Evolutionary conservation across 2,113 vertebrate species (phyloP), one percentile per base, ranked within the genome.

Genomic region (Leucosticte australis): DNA sequence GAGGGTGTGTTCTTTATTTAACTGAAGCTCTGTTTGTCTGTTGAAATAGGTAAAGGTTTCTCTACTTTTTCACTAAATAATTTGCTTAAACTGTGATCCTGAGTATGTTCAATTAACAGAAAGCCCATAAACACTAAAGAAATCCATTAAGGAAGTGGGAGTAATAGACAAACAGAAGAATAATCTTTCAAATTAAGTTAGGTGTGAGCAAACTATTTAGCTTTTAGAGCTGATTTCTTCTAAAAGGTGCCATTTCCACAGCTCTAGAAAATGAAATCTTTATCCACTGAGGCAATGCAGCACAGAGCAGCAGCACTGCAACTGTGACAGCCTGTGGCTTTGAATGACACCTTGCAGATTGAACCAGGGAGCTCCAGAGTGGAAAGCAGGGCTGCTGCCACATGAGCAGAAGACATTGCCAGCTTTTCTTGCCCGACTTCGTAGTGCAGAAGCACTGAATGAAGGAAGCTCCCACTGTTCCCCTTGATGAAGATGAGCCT

Each of bases 1-100:
- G 62, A 97, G 87, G 71, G 8, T 70, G 16, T 92, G 57, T 92
- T 96, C 71, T 50, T 94, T 96, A 90, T 94, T 96, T 95, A 95
- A 91, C 71, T 94, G 92, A 89, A 90, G 27, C 30, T 53, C 57
- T 94, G 53, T n/a, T 89, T 42, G 39, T 73, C 75, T 49, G 52
- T 60, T 92, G 69, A 92, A 68, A 78, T 63, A 94, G 41, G 80
- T 88, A 63, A 92, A 83, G 22, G 24, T 90, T 92, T 93, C 59
- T 82, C 28, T 74, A 47, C 5, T 35, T 86, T 94, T 41, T 97
- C 55, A 81, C 62, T 86, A 86, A 97, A 84, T 89, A 89, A 92
- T 63, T 91, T 90, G 53, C 46, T 81, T 50, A 96, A 97, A 93
- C 76, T 90, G 23, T 89, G 78, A 89, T 96, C 33, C 28, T 81